Evolutionary conservation across 2,113 vertebrate species (phyloP).

Genomic region (Pseudonaja textilis): DNA sequence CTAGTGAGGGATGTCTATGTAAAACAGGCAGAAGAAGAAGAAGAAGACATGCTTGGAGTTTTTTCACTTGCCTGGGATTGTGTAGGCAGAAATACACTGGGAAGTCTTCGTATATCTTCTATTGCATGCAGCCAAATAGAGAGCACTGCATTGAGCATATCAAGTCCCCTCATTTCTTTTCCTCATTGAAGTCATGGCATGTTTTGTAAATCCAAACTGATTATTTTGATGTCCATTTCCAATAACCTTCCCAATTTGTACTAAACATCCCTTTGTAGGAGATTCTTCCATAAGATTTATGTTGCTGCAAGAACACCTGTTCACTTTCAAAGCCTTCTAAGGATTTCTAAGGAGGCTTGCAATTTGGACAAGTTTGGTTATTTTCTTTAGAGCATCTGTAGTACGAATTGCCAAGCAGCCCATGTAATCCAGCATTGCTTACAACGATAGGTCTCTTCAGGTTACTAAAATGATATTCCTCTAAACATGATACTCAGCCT

Average conservation of each 20-base stretch:
- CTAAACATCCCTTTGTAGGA: neutral
- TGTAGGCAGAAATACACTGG: neutral
- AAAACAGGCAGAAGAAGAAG: neutral
- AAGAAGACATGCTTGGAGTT: neutral
- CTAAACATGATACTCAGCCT: slow-evolving; percentile 30
- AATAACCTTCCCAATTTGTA: neutral
- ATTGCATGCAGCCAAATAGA: neutral
- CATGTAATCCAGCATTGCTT: slow-evolving; percentile 9
- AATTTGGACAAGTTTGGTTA: neutral
- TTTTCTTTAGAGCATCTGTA: slow-evolving; percentile 8
- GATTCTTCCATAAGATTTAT: neutral
- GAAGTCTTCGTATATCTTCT: neutral
- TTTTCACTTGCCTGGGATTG: neutral
- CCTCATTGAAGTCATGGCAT: neutral
- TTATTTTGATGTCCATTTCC: neutral
- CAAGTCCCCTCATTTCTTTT: neutral
- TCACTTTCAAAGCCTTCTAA: neutral
- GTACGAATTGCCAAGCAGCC: neutral
- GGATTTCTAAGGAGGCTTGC: neutral
- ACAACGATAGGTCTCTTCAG: slow-evolving; percentile 32
- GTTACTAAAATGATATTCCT: slow-evolving; percentile 45
- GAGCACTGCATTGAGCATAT: neutral
- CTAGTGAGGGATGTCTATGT: neutral
- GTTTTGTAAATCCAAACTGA: neutral
- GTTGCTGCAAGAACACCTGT: neutral